Base-by-base conservation (phyloP, 2,113 vertebrate species). In the Stigmatopora nigra region DNA sequence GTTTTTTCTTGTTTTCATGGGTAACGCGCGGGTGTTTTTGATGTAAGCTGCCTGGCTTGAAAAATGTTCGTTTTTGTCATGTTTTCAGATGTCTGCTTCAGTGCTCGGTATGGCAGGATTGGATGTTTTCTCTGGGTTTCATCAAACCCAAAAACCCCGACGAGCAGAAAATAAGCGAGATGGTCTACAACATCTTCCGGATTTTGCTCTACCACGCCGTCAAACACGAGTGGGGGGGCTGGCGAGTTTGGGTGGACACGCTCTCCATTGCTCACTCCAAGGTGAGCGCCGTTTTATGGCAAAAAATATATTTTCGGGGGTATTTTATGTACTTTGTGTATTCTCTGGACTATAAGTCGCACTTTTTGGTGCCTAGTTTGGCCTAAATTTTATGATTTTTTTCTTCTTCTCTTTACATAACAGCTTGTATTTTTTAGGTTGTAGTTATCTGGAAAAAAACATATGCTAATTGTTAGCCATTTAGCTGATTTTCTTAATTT, bases 51-150 rank as follows among this genome's bases (percentile, higher is more conserved):
- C 6, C 48, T n/a, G 17, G 10, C 10, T 19, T 17, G 48, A n/a
- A 10, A 19, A n/a, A 52, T 20, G 1, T 11, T 9, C 25, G 25
- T 3, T 3, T 31, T 35, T 52, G 70, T 44, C 6, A 1, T 62
- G 0, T 69, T 76, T 76, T 14, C 78, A 99, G 96, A 79, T 99
- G 97, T 84, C 92, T 99, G 76, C 90, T 99, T 77, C 97, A 99
- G 91, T 99, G 97, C 88, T 98, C 97, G 3, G 97, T 99, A 19
- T 99, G 97, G 97, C 97, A 99, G 88, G 97, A 99, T 79, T 99
- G 97, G 97, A 99, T 99, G 97, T 98, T 99, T 88, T 98, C 95
- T 75, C 92, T 99, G 63, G 92, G 95, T 72, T 99, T 95, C 78
- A 95, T 98, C 81, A 98, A 98, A 83, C 96, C 97, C 14, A 98